Evolutionary conservation across 1,140 invertebrate genomes (phyloP), one percentile per base, ranked within the genome.

Genomic region (Papilio dardanus): DNA sequence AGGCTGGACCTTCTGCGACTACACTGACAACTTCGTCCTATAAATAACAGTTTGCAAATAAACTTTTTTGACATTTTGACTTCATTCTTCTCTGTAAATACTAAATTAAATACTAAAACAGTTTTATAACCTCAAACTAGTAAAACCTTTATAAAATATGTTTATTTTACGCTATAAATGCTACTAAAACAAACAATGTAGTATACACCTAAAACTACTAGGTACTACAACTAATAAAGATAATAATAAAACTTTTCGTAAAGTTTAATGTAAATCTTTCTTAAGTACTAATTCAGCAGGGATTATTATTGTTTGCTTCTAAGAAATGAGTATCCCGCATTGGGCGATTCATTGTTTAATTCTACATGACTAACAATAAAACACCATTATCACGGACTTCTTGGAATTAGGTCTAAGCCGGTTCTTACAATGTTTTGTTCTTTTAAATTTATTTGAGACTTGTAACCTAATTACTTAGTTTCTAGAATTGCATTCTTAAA

Each of bases 381-480:
- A 24, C 24, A 62, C 10, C 24, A 58, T 62, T 62, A 28, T 62
- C 54, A 28, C 8, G 6, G 54, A 16, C 54, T 62, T 62, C 54
- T 62, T 62, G 54, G 54, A 62, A 30, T 62, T 62, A 62, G 21
- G 24, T 62, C 24, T 62, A 62, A 62, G 24, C 54, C 54, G 30
- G 24, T 62, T 62, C 10, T 62, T 62, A 28, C 21, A 54, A 24
- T 62, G 54, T 30, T 62, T 30, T 62, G 10, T 28, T 28, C 10
- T 62, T 37, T 28, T 62, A 3, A 28, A 8, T 24, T 62, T 1
- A 62, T 30, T 30, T 28, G 24, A 62, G 54, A 62, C 54, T 28
- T 28, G 3, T 24, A 54, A 54, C 54, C 54, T 62, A 28, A 28
- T 62, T 62, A 28, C 24, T 62, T 62, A 28, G 30, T 62, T 30